A percentile compares a stretch with the other conserved stretches of the same genome.
Conservation (phyloP, 1,140 invertebrate species). For the Zaprionus taronus region DNA sequence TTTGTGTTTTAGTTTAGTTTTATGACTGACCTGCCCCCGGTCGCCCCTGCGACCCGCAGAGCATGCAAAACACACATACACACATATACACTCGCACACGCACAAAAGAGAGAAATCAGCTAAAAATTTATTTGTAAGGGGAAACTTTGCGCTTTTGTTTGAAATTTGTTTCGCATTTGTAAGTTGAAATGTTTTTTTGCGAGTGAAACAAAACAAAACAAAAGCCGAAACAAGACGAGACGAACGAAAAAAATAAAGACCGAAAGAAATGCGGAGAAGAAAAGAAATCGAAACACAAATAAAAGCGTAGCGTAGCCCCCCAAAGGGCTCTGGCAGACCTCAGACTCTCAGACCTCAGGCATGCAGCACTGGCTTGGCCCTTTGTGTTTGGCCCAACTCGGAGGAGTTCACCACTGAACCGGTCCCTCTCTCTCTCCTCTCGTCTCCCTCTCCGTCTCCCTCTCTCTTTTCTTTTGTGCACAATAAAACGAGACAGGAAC, state of each 20-base stretch:
- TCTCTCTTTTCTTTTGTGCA: background rate
- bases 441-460: background rate
- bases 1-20: conserved; percentile 80
- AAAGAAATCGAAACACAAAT: conserved; percentile 67
- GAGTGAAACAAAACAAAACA: conserved; percentile 54
- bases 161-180: conserved; percentile 83
- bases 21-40: conserved; percentile 41
- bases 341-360: conserved; percentile 39
- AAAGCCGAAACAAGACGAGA: conserved; percentile 13
- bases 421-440: background rate
- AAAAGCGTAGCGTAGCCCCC: conserved; percentile 58
- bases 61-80: conserved; percentile 67
- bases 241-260: conserved; percentile 20
- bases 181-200: conserved; percentile 79
- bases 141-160: conserved; percentile 79
- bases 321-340: conserved; percentile 37
- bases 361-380: conserved; percentile 31
- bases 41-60: background rate
- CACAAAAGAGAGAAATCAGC: conserved; percentile 58
- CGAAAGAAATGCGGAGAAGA: conserved; percentile 29
- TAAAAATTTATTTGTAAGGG: conserved; percentile 72
- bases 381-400: conserved; percentile 33
- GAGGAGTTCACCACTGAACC: conserved; percentile 9
- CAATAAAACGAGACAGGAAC: conserved; percentile 23
- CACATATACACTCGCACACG: conserved; percentile 22